Evolutionary conservation across 1,140 invertebrate species (phyloP).

Genomic region (Littorina saxatilis): DNA sequence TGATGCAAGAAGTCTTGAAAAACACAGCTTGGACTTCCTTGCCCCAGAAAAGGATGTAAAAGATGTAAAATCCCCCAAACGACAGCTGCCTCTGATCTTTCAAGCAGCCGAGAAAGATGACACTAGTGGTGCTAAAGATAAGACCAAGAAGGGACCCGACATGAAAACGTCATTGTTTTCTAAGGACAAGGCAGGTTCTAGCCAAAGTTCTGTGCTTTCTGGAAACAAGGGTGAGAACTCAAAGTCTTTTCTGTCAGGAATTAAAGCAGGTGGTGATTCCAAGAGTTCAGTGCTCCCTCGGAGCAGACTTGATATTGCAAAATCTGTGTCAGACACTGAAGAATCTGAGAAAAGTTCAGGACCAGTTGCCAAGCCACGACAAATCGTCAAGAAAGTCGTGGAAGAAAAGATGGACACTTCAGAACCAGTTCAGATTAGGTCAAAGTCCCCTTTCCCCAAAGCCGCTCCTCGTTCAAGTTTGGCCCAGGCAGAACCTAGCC

Average conservation of each 20-base stretch:
- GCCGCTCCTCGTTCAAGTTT: constrained; percentile 18
- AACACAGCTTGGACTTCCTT: constrained; percentile 16
- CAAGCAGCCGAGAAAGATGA: neutral
- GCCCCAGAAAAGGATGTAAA: neutral
- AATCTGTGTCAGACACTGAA: neutral
- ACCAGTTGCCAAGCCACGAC: constrained; percentile 50
- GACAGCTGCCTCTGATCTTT: constrained; percentile 24
- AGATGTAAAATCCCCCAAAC: neutral
- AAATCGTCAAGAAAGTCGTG: constrained; percentile 14
- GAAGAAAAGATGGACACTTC: constrained; percentile 50
- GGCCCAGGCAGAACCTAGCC: neutral
- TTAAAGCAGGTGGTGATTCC: neutral
- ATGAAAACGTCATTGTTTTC: neutral
- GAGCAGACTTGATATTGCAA: neutral
- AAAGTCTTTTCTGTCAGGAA: neutral
- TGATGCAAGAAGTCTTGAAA: constrained; percentile 17
- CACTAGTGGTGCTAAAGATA: neutral
- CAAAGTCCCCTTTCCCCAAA: constrained; percentile 16
- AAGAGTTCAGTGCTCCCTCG: neutral
- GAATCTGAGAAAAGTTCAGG: neutral
- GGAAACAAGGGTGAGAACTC: neutral
- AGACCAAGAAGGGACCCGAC: neutral
- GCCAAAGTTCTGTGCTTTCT: neutral
- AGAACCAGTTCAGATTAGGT: neutral
- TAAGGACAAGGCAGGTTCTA: neutral